Conservation (phyloP, 2,888 invertebrate species). For the Hirtodrosophila duncani region DNA sequence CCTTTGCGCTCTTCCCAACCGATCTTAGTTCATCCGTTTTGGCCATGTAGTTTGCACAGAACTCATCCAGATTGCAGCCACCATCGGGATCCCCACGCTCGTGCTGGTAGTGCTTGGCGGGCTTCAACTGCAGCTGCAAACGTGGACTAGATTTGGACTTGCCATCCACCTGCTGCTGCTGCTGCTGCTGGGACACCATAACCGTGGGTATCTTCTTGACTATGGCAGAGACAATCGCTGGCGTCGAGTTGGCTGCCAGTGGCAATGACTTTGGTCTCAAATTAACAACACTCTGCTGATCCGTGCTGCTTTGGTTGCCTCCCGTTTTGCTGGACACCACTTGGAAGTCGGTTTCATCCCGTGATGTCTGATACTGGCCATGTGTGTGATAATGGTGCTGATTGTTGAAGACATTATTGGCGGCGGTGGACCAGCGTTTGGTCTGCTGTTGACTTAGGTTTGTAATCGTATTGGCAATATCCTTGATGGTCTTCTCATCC, state of each 20-base stretch:
- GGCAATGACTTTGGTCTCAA: constrained; percentile 78
- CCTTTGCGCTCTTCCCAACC: constrained; percentile 86
- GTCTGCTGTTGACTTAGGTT: constrained; percentile 81
- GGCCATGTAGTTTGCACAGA: constrained; percentile 79
- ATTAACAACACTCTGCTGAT: constrained; percentile 21
- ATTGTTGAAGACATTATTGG: constrained; percentile 74
- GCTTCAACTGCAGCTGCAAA: constrained; percentile 69
- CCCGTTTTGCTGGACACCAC: constrained; percentile 31
- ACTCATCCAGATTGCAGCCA: constrained; percentile 82
- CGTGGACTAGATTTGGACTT: constrained; percentile 66
- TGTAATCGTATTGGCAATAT: constrained; percentile 90
- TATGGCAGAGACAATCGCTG: constrained; percentile 79
- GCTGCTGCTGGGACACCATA: constrained; percentile 58
- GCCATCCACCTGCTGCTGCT: constrained; percentile 21
- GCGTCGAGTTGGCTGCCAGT: constrained; percentile 77
- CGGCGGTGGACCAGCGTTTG: constrained; percentile 80
- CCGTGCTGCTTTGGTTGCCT: constrained; percentile 10
- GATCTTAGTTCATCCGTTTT: constrained; percentile 81
- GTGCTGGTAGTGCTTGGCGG: constrained; percentile 78
- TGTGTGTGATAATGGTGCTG: constrained; percentile 55
- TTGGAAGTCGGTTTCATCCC: constrained; percentile 78
- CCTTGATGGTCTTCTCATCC: constrained; percentile 87
- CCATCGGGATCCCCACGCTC: constrained; percentile 90
- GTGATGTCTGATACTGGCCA: constrained; percentile 61
- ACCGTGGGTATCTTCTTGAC: constrained; percentile 78